These are phyloP conservation scores for Malurus melanocephalus DNA, from an alignment of 2,113 vertebrate genomes.

Conservation along the genomic window DNA sequence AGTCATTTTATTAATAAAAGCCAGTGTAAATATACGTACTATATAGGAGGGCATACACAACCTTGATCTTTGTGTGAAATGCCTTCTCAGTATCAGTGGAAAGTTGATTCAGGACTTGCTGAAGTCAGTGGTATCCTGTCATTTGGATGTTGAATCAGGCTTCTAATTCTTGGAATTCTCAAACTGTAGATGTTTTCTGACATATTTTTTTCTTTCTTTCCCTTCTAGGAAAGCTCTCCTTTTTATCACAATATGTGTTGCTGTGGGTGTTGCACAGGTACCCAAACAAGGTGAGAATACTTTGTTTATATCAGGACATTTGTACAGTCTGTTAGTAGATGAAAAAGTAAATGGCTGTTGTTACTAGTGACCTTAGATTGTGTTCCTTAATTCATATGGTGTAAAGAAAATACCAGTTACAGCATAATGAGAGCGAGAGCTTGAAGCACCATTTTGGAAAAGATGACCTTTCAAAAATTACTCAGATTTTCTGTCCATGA, in stretches of 20 bases:
- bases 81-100: neutral
- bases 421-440: conserved; percentile 36
- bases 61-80: neutral
- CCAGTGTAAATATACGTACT: neutral
- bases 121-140: neutral
- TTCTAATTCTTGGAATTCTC: neutral
- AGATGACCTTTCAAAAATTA: conserved; percentile 76
- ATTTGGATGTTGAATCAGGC: neutral
- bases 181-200: conserved; percentile 1
- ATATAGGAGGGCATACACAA: neutral
- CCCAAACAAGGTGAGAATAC: conserved; percentile 76
- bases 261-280: conserved; percentile 77
- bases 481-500: conserved; percentile 66
- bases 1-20: neutral
- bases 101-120: neutral
- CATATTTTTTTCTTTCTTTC: neutral
- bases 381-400: neutral
- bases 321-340: neutral
- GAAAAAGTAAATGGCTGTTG: neutral
- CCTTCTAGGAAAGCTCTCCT: conserved; percentile 84
- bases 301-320: neutral
- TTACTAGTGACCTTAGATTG: neutral
- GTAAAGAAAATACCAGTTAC: conserved; percentile 41
- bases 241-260: conserved; percentile 86
- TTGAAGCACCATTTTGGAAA: conserved; percentile 60